phyloP scores from a whole-genome alignment of 1,140 invertebrate genomes.

The Drosophila gunungcola region DNA sequence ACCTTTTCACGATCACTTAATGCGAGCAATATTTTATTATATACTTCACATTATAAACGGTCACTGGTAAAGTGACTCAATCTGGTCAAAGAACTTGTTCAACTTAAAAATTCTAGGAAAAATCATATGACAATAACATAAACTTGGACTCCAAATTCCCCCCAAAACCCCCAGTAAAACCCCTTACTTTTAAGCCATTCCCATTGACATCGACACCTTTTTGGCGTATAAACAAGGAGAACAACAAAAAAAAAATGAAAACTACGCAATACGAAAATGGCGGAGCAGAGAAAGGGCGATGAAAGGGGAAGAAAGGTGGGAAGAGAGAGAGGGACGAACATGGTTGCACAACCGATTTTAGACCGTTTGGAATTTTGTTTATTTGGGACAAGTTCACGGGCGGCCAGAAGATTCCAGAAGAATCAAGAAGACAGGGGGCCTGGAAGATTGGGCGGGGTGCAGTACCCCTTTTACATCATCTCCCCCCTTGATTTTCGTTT shows the following conservation, averaged over 20 bases:
- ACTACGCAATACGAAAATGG: slow-evolving; percentile 32
- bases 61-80: slow-evolving; percentile 40
- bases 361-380: slow-evolving; percentile 73
- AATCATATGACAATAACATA: slow-evolving; percentile 35
- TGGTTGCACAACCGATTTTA: slow-evolving; percentile 57
- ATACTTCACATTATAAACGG: background rate
- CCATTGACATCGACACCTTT: slow-evolving; percentile 37
- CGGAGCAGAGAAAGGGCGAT: slow-evolving; percentile 17
- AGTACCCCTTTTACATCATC: slow-evolving; percentile 20
- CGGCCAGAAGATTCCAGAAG: slow-evolving; percentile 44
- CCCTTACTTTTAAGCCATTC: slow-evolving; percentile 16
- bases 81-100: slow-evolving; percentile 52
- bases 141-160: slow-evolving; percentile 16
- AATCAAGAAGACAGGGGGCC: slow-evolving; percentile 2
- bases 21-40: background rate
- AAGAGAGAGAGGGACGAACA: slow-evolving; percentile 14
- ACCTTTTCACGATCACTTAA: background rate
- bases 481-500: slow-evolving; percentile 63
- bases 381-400: slow-evolving; percentile 76
- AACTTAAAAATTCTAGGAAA: slow-evolving; percentile 51
- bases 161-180: slow-evolving; percentile 7
- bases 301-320: slow-evolving; percentile 3
- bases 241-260: slow-evolving; percentile 32
- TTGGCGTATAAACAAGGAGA: slow-evolving; percentile 44
- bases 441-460: slow-evolving; percentile 1